Evolutionary conservation across 64 coral and sea anemone genomes (phyloP).

Genomic region (Pachyseris speciosa): DNA sequence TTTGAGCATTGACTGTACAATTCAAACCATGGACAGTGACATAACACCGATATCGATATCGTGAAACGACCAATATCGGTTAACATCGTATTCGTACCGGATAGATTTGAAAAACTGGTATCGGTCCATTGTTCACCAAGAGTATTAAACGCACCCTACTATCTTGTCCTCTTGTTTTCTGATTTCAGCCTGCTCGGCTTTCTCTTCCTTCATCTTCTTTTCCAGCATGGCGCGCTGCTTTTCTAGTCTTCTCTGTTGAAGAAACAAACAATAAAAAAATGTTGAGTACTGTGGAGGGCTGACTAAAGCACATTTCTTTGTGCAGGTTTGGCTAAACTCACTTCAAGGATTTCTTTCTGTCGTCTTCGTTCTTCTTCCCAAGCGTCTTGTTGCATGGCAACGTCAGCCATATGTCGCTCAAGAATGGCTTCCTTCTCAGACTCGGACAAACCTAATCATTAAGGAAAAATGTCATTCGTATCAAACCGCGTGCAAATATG

Average conservation of each 20-base stretch:
- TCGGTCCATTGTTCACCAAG: too few species aligned
- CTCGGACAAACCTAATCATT: constrained; percentile 57
- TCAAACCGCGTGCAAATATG: too few species aligned
- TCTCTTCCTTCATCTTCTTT: constrained; percentile 84
- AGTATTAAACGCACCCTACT: constrained; percentile 61
- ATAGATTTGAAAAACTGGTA: too few species aligned
- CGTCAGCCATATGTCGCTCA: constrained; percentile 62
- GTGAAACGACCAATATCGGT: too few species aligned
- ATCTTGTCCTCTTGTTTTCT: constrained; percentile 93
- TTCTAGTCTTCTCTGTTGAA: constrained; percentile 75
- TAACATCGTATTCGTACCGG: too few species aligned
- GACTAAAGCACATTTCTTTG: too few species aligned
- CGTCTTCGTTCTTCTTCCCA: constrained; percentile 73
- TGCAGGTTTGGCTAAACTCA: too few species aligned
- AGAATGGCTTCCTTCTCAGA: constrained; percentile 76
- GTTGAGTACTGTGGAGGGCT: not conserved
- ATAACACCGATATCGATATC: too few species aligned
- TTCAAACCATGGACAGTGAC: too few species aligned
- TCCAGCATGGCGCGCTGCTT: constrained; percentile 82
- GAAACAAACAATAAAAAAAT: not conserved
- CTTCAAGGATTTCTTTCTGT: constrained; percentile 60
- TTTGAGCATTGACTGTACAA: too few species aligned
- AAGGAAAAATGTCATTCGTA: too few species aligned
- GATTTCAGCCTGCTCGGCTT: constrained; percentile 74
- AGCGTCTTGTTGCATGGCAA: constrained; percentile 57